A percentile compares a stretch with the other conserved stretches of the same genome.
Evolutionary conservation across 2,888 invertebrate genomes (phyloP).

Genomic region (Mayetiola destructor): DNA sequence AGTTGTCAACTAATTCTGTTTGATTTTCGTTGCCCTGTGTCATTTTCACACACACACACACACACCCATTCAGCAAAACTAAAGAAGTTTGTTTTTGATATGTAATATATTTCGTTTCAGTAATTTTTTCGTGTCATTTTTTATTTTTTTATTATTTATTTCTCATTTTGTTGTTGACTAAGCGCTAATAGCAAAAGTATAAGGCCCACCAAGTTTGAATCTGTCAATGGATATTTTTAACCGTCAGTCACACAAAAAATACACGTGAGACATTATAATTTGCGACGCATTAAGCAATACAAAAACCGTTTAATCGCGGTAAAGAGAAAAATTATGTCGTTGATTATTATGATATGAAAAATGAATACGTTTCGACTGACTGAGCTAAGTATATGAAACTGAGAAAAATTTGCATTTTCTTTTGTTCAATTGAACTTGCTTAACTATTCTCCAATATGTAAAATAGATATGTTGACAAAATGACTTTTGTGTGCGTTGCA

Average conservation of each 20-base stretch:
- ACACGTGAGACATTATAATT: not conserved
- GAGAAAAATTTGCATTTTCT: constrained; percentile 4
- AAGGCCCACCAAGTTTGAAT: no score
- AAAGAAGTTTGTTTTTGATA: not conserved
- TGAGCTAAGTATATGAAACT: not conserved
- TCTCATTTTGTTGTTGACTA: not conserved
- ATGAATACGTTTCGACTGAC: not conserved
- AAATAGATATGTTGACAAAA: constrained; percentile 2
- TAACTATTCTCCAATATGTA: not conserved
- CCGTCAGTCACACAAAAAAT: not conserved
- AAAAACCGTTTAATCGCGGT: not conserved
- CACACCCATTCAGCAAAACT: no score
- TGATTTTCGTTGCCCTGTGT: no score
- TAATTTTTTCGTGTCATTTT: not conserved
- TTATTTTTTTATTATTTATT: not conserved
- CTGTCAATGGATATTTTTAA: no score
- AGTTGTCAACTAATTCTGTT: no score
- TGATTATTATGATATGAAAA: no score
- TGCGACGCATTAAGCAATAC: not conserved
- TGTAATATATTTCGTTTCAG: constrained; percentile 6
- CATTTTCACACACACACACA: no score
- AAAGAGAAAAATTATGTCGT: not conserved
- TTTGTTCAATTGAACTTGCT: constrained; percentile 10
- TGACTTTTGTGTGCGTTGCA: constrained; percentile 10
- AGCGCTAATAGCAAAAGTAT: no score